A percentile compares a stretch with the other conserved stretches of the same genome.
phyloP scores from a whole-genome alignment of 2,113 vertebrate species.

The Corapipo altera region DNA sequence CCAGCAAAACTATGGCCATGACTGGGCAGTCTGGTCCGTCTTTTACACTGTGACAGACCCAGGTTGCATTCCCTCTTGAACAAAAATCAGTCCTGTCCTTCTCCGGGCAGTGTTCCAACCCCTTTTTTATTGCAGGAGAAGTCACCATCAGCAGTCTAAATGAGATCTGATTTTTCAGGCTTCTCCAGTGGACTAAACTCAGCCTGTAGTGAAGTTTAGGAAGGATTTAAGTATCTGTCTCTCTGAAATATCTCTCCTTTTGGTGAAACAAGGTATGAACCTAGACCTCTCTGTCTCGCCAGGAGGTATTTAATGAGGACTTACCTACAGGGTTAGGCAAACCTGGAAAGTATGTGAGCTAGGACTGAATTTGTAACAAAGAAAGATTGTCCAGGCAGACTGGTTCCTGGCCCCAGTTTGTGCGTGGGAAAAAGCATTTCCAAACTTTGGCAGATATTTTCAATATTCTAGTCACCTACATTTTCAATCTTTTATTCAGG shows the following conservation, averaged over 20 bases:
- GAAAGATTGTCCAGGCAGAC: background rate
- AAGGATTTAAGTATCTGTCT: background rate
- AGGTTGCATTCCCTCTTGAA: background rate
- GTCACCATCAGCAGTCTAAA: background rate
- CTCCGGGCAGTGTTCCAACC: background rate
- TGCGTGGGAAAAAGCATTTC: background rate
- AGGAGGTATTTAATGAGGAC: background rate
- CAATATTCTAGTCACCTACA: background rate
- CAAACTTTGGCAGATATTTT: background rate
- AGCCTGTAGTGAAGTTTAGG: background rate
- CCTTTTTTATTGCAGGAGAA: background rate
- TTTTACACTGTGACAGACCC: rapidly evolving
- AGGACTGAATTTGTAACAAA: background rate
- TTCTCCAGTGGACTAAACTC: background rate
- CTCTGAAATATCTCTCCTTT: background rate
- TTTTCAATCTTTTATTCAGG: background rate
- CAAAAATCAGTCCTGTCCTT: background rate
- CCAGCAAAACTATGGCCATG: background rate
- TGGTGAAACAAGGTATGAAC: background rate
- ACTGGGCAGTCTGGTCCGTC: background rate
- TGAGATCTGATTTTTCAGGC: background rate
- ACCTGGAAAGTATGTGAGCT: background rate
- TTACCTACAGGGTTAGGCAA: background rate
- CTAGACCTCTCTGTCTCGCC: background rate
- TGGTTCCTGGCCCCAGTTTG: background rate